Evolutionary conservation across 2,888 invertebrate genomes (phyloP), one percentile per base, ranked within the genome.

Genomic region (Agrochola lota): DNA sequence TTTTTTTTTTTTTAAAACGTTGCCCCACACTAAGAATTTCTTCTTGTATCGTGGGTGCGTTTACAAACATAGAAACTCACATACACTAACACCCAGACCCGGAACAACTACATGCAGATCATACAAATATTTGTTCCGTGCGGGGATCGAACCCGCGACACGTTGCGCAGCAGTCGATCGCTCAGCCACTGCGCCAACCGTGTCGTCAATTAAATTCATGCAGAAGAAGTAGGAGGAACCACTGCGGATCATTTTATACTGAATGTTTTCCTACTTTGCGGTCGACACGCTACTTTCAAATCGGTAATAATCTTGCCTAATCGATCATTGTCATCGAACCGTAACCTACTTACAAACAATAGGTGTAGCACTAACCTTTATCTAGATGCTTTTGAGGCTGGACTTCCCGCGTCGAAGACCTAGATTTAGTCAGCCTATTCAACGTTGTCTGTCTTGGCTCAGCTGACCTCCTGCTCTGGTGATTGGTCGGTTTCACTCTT

Each of bases 401-500:
- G 64, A 95, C 91, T 88, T 97, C 97, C 83, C 97, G 93, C 3
- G 97, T 96, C 0, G 97, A 96, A 80, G 96, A 96, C 87, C 96
- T 95, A 40, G 97, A 97, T 87, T 96, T 97, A 2, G 96, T 96
- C 82, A 97, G 90, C 87, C 97, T 93, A 81, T 92, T 96, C 73
- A 95, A 81, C 60, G 95, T 95, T 0, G 95, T 94, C 83, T 96
- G 96, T 64, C 95, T 91, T 17, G 95, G 95, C 85, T 95, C 96
- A 30, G 95, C 94, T 77, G 94, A 94, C 90, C 94, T 93, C 75
- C 95, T 92, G 80, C 96, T 96, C 90, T 96, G 96, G 85, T 96
- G 96, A 80, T 93, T 94, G 74, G 90, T 91, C 73, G 92, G 92
- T 83, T 92, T 96, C 0, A 77, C 71, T 90, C 94, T 95, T 92